A percentile compares a stretch with the other conserved stretches of the same genome.
These are phyloP conservation scores for Micrasema longulum DNA, from an alignment of 1,140 invertebrate genomes.

Conservation along the genomic window DNA sequence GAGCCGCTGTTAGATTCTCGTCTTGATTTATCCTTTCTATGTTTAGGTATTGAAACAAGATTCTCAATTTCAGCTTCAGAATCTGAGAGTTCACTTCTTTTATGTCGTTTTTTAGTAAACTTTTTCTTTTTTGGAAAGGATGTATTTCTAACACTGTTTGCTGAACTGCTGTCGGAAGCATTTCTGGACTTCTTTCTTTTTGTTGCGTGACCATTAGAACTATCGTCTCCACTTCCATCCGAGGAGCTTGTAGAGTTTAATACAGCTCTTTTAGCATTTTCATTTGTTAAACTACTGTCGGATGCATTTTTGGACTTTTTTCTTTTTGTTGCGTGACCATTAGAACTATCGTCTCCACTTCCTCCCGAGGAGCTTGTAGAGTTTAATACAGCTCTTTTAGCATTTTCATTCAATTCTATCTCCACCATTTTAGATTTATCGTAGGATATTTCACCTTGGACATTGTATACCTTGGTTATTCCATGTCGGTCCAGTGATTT, in stretches of 20 bases:
- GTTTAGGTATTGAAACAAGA: conserved; percentile 11
- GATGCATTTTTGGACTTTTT: background rate
- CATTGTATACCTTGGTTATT: conserved; percentile 38
- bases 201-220: background rate
- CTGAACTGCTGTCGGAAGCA: background rate
- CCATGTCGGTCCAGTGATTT: background rate
- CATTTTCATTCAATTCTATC: conserved; percentile 32
- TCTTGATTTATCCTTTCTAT: conserved; percentile 6
- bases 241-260: conserved; percentile 34
- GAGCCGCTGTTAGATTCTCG: background rate
- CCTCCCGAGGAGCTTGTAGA: conserved; percentile 26
- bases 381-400: conserved; percentile 25
- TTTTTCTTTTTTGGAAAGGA: conserved; percentile 22
- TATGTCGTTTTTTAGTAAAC: conserved; percentile 25
- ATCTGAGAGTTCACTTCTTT: conserved; percentile 17
- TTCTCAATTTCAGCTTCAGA: conserved; percentile 33
- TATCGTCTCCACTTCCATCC: background rate
- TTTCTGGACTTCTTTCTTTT: background rate
- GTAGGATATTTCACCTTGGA: conserved; percentile 1
- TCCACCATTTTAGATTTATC: conserved; percentile 14
- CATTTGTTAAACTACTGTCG: too few relatives aligned
- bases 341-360: background rate
- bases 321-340: background rate
- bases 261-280: conserved; percentile 23
- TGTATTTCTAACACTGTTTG: background rate